These are phyloP conservation scores for Teleogryllus occipitalis DNA, from an alignment of 1,140 invertebrate species.

Conservation along the genomic window DNA sequence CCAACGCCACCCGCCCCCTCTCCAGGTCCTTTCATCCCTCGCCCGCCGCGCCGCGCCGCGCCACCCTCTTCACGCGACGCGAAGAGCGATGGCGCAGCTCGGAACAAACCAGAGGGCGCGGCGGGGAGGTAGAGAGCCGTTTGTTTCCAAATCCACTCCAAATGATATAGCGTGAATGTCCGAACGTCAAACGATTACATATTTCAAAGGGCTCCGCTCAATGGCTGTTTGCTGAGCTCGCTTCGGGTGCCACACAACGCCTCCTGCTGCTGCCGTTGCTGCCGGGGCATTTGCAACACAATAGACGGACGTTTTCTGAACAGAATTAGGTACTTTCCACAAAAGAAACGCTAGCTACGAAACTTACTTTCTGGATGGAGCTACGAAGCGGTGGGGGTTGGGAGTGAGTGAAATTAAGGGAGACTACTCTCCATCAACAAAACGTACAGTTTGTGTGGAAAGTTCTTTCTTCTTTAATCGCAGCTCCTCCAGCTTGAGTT, in stretches of 20 bases:
- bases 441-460: no score
- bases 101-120: not conserved
- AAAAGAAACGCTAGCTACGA: not conserved
- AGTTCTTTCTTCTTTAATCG: no score
- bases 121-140: not conserved
- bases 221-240: not conserved
- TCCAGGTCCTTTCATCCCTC: not conserved
- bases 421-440: no score
- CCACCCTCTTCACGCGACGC: not conserved
- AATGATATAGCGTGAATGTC: not conserved
- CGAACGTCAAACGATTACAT: not conserved
- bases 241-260: no score
- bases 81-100: not conserved
- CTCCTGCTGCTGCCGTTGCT: not conserved
- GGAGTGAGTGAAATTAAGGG: no score
- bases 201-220: not conserved
- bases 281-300: not conserved
- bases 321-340: not conserved
- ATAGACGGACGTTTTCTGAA: not conserved
- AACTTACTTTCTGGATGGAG: not conserved
- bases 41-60: no score
- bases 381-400: no score
- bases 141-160: not conserved
- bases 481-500: no score
- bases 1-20: no score